These are phyloP conservation scores for Nephrotoma flavescens DNA, from an alignment of 2,888 invertebrate species.

Conservation along the genomic window DNA sequence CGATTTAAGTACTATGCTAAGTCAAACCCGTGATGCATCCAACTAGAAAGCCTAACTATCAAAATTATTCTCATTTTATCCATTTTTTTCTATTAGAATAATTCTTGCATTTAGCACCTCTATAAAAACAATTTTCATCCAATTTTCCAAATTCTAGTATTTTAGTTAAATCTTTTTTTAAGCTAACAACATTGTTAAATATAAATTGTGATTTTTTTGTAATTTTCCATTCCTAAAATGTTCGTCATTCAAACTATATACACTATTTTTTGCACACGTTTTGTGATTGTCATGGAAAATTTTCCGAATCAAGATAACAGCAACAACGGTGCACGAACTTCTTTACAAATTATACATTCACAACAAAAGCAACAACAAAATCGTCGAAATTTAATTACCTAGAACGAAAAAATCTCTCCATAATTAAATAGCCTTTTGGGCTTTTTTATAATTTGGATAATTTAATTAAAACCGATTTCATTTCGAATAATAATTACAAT, in stretches of 20 bases:
- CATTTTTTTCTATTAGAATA: too few species aligned
- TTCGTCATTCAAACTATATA: not conserved
- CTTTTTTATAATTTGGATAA: not conserved
- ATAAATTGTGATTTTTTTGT: not conserved
- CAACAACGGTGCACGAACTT: not conserved
- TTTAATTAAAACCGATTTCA: not conserved
- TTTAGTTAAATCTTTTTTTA: too few species aligned
- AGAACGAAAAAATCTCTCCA: not conserved
- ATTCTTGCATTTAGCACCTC: too few species aligned
- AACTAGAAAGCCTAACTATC: too few species aligned
- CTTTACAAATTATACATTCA: not conserved
- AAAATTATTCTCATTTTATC: too few species aligned
- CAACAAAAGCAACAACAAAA: not conserved
- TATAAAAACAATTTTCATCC: too few species aligned
- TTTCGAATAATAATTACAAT: not conserved
- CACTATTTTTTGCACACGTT: not conserved
- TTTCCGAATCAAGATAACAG: not conserved
- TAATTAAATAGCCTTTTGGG: not conserved
- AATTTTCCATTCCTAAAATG: not conserved
- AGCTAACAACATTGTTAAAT: too few species aligned
- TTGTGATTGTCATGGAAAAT: not conserved
- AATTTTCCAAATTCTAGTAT: too few species aligned
- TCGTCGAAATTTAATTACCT: not conserved
- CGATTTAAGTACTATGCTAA: too few species aligned
- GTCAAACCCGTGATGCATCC: too few species aligned